Base-by-base conservation (phyloP, 1,140 invertebrate species). In the Anoplolepis gracilipes region DNA sequence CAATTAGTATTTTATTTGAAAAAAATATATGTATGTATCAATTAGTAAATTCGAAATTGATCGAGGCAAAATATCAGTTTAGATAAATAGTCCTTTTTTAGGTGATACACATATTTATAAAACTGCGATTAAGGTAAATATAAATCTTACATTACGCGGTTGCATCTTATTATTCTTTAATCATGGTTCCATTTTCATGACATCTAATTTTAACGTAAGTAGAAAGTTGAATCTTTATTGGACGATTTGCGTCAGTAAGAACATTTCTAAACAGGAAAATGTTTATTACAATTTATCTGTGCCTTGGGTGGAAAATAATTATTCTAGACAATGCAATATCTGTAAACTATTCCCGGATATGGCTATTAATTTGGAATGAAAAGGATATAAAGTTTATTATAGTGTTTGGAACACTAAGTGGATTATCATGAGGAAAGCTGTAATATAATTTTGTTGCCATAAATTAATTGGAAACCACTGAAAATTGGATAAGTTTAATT, bases 221-320 rank as follows among this genome's bases (percentile, higher is more conserved):
- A 39, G 19, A 72, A 25, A 79, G 30, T 46, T 36, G 46, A 55
- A 13, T 19, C 4, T 46, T 79, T 36, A 61, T 39, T 79, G 5
- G 30, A 69, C 49, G 19, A 7, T 19, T 30, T 33, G 13, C 5
- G 25, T 55, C 57, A 30, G 13, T n/a, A 28, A 6, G 69, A 79
- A 39, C n/a, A 22, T 25, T 5, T 69, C 1, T 55, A 64, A 76
- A 33, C 22, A 28, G 22, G 62, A 67, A 22, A 55, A 79, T 77
- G 75, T 62, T 77, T 77, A 79, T 79, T 79, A 33, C 62, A 79
- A 69, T 79, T 79, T 69, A 42, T 33, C 6, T 79, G 33, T 49
- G 30, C 77, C 69, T 69, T 53, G 64, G 6, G 46, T 33, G 16
- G 30, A 55, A 79, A 28, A 7, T 79, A 57, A 69, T 79, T 57